Evolutionary conservation across 1,140 invertebrate species (phyloP).

Genomic region (Sitodiplosis mosellana): DNA sequence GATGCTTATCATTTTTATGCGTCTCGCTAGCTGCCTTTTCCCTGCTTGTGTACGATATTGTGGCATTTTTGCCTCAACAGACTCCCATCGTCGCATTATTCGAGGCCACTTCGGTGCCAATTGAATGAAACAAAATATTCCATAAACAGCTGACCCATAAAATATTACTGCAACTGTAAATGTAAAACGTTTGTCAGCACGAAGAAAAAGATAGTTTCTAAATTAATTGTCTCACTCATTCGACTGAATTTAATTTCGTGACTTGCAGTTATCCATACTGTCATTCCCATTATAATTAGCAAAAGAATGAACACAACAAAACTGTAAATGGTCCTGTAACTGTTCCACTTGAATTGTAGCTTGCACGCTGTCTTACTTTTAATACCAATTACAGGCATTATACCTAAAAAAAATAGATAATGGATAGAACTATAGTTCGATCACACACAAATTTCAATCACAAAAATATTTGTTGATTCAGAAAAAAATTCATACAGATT

Average conservation of each 20-base stretch:
- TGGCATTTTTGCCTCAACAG: slow-evolving; percentile 16
- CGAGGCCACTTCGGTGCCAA: slow-evolving; percentile 19
- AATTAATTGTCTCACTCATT: slow-evolving; percentile 9
- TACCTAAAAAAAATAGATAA: too few species aligned
- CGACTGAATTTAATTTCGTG: slow-evolving; percentile 18
- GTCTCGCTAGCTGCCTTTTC: slow-evolving; percentile 13
- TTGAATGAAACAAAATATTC: slow-evolving; percentile 9
- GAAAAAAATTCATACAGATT: too few species aligned
- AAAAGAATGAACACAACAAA: slow-evolving; percentile 11
- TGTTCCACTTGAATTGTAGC: slow-evolving; percentile 14
- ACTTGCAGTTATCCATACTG: slow-evolving; percentile 9
- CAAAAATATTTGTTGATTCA: too few species aligned
- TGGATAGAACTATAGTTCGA: too few species aligned
- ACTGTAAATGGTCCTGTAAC: slow-evolving; percentile 12
- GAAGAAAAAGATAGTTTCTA: not conserved
- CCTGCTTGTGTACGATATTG: slow-evolving; percentile 13
- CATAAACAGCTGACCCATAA: slow-evolving; percentile 10
- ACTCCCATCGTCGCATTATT: slow-evolving; percentile 18
- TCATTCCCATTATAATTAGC: slow-evolving; percentile 7
- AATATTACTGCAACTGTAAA: slow-evolving; percentile 1
- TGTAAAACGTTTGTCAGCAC: too few species aligned
- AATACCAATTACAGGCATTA: slow-evolving; percentile 22
- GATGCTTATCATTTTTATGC: slow-evolving; percentile 17
- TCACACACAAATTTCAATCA: too few species aligned
- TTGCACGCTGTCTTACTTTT: slow-evolving; percentile 11